phyloP scores from a whole-genome alignment of 1,140 invertebrate species.

The Drosophila equinoxialis region DNA sequence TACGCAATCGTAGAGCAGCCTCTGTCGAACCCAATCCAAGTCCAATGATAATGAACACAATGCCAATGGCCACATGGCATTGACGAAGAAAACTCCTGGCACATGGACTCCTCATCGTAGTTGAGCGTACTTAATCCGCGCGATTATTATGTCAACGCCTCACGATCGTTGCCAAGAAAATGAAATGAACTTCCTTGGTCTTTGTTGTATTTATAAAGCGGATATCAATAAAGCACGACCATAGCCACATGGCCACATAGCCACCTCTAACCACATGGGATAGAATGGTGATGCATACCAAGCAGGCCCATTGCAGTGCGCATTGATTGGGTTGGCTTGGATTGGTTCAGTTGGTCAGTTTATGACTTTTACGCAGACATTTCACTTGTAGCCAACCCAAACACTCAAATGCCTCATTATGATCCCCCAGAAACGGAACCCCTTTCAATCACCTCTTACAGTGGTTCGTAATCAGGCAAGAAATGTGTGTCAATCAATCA shows the following conservation, averaged over 20 bases:
- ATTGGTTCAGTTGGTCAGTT: slow-evolving; percentile 49
- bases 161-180: slow-evolving; percentile 68
- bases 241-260: background rate
- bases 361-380: slow-evolving; percentile 72
- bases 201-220: slow-evolving; percentile 83
- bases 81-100: slow-evolving; percentile 29
- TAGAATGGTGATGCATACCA: slow-evolving; percentile 53
- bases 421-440: background rate
- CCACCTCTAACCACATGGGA: slow-evolving; percentile 11
- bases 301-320: slow-evolving; percentile 17
- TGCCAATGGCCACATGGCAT: background rate
- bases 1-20: slow-evolving; percentile 44
- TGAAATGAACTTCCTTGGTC: slow-evolving; percentile 81
- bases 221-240: slow-evolving; percentile 37
- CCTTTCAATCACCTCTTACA: too few relatives aligned
- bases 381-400: slow-evolving; percentile 58
- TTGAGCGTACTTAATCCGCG: slow-evolving; percentile 34
- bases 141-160: slow-evolving; percentile 64
- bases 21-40: slow-evolving; percentile 5
- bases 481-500: too few relatives aligned
- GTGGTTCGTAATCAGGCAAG: background rate
- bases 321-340: background rate
- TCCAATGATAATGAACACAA: slow-evolving; percentile 18
- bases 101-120: slow-evolving; percentile 23
- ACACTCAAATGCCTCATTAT: slow-evolving; percentile 2